Evolutionary conservation across 2,113 vertebrate genomes (phyloP).

Genomic region (Malurus melanocephalus): DNA sequence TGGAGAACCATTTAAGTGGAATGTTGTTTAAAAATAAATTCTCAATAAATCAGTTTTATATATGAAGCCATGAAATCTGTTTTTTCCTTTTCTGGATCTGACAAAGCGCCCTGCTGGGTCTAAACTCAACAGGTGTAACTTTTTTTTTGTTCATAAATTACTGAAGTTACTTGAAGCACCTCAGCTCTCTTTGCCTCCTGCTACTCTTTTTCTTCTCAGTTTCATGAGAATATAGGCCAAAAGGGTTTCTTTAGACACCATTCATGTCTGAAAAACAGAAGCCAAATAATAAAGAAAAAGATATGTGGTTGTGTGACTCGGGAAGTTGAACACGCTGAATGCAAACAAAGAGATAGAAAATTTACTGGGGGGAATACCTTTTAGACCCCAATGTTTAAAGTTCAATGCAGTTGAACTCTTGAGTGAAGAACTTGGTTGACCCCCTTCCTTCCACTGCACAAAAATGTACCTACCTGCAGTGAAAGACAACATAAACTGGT

Average conservation of each 20-base stretch:
- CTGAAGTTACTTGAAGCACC: background rate
- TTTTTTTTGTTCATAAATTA: background rate
- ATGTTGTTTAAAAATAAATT: background rate
- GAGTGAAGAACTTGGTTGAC: background rate
- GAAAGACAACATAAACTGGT: background rate
- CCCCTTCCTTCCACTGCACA: background rate
- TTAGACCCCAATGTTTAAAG: rapidly evolving
- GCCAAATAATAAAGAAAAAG: background rate
- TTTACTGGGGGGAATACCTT: background rate
- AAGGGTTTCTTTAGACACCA: background rate
- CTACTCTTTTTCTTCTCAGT: background rate
- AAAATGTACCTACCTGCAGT: background rate
- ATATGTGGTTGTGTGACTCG: background rate
- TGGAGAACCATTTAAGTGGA: background rate
- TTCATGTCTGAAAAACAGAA: background rate
- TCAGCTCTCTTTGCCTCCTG: background rate
- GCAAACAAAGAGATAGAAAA: background rate
- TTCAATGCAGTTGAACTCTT: background rate
- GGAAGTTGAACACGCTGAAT: background rate
- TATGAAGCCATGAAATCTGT: background rate
- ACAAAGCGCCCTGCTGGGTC: background rate
- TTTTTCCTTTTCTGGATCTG: background rate
- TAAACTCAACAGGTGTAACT: background rate
- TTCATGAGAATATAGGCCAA: background rate
- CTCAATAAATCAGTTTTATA: background rate